phyloP scores from a whole-genome alignment of 64 coral and sea anemone genomes.

The Montipora foliosa region DNA sequence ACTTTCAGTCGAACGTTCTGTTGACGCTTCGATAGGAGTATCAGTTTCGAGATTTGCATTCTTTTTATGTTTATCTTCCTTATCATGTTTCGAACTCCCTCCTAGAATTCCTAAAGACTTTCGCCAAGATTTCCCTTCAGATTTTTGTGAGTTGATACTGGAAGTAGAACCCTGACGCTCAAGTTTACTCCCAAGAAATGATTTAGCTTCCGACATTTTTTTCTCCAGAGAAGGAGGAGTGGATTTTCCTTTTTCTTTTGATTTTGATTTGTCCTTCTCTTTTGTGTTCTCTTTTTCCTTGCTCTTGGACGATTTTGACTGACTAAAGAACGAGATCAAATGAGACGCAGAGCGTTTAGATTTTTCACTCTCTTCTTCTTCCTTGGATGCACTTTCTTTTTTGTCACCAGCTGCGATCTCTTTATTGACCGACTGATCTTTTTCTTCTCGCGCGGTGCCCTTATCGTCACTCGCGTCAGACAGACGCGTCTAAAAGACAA shows the following conservation, averaged over 20 bases:
- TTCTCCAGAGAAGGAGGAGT: constrained; percentile 22
- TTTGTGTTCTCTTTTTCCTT: constrained; percentile 34
- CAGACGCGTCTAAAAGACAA: constrained; percentile 17
- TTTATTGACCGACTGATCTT: not conserved
- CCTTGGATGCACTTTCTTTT: not conserved
- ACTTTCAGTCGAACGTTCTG: not conserved
- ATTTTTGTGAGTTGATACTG: not conserved
- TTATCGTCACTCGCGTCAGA: not conserved
- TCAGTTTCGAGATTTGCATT: not conserved
- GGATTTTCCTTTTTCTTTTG: constrained; percentile 40
- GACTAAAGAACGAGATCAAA: constrained; percentile 34
- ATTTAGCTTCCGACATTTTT: constrained; percentile 6
- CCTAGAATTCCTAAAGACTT: constrained; percentile 43
- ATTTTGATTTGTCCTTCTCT: constrained; percentile 31
- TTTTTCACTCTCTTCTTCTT: constrained; percentile 14
- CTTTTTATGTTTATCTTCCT: constrained; percentile 39
- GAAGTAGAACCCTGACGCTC: constrained; percentile 12
- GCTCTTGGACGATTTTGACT: constrained; percentile 32
- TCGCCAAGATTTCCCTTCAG: constrained; percentile 33
- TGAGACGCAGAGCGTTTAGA: constrained; percentile 35
- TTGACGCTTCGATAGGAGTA: not conserved
- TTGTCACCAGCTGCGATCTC: not conserved
- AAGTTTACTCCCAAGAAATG: not conserved
- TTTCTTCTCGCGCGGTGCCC: not conserved
- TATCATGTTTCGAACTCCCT: constrained; percentile 39